These are phyloP conservation scores for Pica pica DNA, from an alignment of 2,113 vertebrate genomes.

Conservation along the genomic window DNA sequence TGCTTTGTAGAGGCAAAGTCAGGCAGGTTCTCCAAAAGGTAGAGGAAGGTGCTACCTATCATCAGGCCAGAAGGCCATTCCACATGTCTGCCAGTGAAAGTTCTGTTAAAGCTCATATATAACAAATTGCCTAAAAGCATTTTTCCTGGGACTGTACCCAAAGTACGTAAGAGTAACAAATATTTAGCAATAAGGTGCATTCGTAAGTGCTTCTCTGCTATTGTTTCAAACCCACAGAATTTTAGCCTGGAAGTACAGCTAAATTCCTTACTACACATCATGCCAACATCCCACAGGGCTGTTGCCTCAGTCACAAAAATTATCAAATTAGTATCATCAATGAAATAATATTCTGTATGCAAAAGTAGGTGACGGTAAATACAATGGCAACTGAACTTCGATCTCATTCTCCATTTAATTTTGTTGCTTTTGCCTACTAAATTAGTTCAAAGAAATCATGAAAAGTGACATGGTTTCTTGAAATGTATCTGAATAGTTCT, in stretches of 20 bases:
- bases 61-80: not conserved
- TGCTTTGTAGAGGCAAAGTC: rapidly evolving
- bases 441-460: not conserved
- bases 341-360: not conserved
- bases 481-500: not conserved
- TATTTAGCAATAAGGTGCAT: not conserved
- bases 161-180: slow-evolving; percentile 6
- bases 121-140: not conserved
- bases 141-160: not conserved
- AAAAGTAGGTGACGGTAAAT: not conserved
- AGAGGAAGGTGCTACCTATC: not conserved
- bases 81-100: not conserved
- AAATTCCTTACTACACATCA: not conserved
- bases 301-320: not conserved
- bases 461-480: not conserved
- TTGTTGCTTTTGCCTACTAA: not conserved
- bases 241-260: not conserved
- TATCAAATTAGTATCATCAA: not conserved
- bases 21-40: not conserved
- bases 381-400: not conserved
- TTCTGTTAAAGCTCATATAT: not conserved
- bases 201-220: slow-evolving; percentile 18
- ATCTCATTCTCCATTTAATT: not conserved
- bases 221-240: not conserved
- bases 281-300: not conserved